A percentile compares a stretch with the other conserved stretches of the same genome.
phyloP scores from a whole-genome alignment of 2,888 invertebrate species.

The Cenopis cana region DNA sequence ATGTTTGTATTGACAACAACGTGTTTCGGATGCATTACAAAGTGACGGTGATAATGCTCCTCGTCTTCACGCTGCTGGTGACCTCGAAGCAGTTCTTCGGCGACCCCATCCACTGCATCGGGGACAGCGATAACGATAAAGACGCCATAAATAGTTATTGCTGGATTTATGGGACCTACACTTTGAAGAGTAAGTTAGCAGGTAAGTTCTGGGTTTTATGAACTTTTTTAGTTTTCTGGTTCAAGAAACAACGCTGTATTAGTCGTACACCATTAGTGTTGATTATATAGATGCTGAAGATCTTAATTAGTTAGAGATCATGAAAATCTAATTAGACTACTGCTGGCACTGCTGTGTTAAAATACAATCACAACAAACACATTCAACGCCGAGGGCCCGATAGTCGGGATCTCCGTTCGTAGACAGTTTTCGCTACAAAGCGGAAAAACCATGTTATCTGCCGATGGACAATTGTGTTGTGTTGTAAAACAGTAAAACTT shows the following conservation, averaged over 20 bases:
- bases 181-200: conserved; percentile 74
- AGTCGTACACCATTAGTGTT: neutral
- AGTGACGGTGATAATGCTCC: conserved; percentile 88
- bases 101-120: conserved; percentile 92
- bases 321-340: neutral
- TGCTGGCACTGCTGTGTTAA: neutral
- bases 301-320: neutral
- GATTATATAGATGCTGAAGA: neutral
- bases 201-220: conserved; percentile 60
- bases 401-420: no score
- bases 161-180: conserved; percentile 91
- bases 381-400: no score
- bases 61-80: conserved; percentile 90
- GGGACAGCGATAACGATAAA: conserved; percentile 71
- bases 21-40: conserved; percentile 91
- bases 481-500: no score
- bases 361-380: neutral
- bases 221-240: neutral
- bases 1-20: conserved; percentile 90
- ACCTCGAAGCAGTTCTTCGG: conserved; percentile 94
- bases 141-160: conserved; percentile 90
- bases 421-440: no score
- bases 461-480: no score
- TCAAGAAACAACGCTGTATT: no score
- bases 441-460: no score